Percentiles rank a stretch among this genome's conserved stretches.
phyloP scores from a whole-genome alignment of 2,113 vertebrate genomes.

The Cyanocitta stelleri region DNA sequence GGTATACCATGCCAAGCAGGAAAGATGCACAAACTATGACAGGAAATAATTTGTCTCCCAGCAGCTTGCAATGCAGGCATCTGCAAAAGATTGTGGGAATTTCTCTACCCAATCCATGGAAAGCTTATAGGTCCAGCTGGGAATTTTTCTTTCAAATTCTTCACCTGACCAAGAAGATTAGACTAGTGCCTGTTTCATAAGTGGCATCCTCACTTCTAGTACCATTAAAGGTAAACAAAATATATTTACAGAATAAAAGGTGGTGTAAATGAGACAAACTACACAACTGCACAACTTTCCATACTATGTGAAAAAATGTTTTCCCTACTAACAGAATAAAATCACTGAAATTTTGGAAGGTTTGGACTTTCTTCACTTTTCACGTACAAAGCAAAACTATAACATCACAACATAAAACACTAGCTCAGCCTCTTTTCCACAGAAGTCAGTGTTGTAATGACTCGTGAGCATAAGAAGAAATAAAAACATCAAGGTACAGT shows the following conservation, averaged over 20 bases:
- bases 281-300: background rate
- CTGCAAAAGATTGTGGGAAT: background rate
- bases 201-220: background rate
- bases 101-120: background rate
- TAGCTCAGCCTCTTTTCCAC: background rate
- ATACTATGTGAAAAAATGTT: background rate
- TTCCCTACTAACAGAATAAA: background rate
- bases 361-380: background rate
- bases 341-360: background rate
- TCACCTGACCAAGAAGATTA: background rate
- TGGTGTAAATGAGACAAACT: background rate
- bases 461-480: background rate
- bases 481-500: background rate
- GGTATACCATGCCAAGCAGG: background rate
- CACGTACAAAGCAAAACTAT: fast-evolving
- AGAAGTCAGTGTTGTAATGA: background rate
- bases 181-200: background rate
- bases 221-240: background rate
- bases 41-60: background rate
- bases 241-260: background rate
- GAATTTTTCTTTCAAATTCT: background rate
- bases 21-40: background rate
- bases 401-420: background rate
- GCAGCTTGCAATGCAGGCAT: background rate
- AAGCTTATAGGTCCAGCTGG: background rate